Base-by-base conservation (phyloP, 1,140 invertebrate species). In the Popillia japonica region DNA sequence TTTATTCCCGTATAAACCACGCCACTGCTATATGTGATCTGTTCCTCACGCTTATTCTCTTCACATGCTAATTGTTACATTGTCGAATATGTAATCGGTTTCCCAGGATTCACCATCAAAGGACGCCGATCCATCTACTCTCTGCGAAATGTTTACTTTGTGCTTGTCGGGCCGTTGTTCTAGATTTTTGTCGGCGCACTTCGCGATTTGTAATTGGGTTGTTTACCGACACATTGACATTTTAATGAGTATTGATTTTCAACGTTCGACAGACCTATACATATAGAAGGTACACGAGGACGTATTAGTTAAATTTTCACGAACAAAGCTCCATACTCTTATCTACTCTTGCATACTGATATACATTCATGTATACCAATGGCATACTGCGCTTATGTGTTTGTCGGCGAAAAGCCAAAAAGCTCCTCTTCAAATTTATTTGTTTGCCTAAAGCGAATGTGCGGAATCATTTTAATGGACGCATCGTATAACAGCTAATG, bases 131-230 rank as follows among this genome's bases (percentile, higher is more conserved):
- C 8, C 23, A 34, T 27, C 22, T 11, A 27, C 34, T 22, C 3
- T 11, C 11, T 11, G 22, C 7, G 64, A n/a, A 72, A 8, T 72
- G 34, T 72, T 27, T 72, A 34, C 23, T 72, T 72, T 72, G n/a
- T 72, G 11, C 34, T 72, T 34, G 22, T 72, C 64, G 22, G 64
- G 34, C 22, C 22, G 64, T 72, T 72, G 22, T 40, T 72, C 64
- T 40, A 72, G 64, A 72, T 72, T 72, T 72, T 72, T 34, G 64
- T 27, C 64, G 64, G 64, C 64, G 22, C 22, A 34, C 64, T 27
- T 72, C 34, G 64, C 64, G 34, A 72, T 72, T 72, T 40, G 64
- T 72, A 34, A 27, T 27, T 40, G 22, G 11, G 20, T 22, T 72
- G 22, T 27, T 72, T 72, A 34, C 23, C 34, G 20, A 34, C 34